phyloP scores from a whole-genome alignment of 2,113 vertebrate genomes.

The Amphilophus citrinellus region DNA sequence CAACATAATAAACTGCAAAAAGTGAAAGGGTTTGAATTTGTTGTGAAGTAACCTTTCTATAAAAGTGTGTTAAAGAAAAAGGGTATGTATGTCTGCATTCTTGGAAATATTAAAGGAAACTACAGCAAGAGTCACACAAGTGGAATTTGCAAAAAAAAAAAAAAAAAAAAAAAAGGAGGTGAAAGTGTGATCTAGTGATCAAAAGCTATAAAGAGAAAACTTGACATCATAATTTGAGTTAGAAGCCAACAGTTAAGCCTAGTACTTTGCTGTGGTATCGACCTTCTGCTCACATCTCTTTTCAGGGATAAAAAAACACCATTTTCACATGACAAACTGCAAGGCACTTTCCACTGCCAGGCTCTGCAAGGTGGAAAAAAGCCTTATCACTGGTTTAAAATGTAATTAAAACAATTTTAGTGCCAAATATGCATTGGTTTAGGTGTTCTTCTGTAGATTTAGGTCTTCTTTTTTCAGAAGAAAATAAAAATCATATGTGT shows the following conservation, averaged over 20 bases:
- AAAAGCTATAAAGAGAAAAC: conserved; percentile 57
- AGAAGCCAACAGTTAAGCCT: conserved; percentile 24
- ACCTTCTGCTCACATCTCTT: conserved; percentile 22
- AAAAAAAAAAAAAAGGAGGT: conserved; percentile 34
- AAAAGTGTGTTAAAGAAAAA: conserved; percentile 1
- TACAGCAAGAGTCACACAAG: conserved; percentile 49
- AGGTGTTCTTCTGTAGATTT: conserved; percentile 13
- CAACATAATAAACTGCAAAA: neutral
- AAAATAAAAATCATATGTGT: conserved; percentile 51
- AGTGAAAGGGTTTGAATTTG: neutral
- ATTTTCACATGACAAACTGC: conserved; percentile 28
- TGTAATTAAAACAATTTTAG: conserved; percentile 26
- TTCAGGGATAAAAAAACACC: neutral
- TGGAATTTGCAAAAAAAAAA: conserved; percentile 55
- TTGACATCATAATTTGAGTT: conserved; percentile 59
- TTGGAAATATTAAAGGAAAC: conserved; percentile 62
- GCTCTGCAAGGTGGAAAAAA: conserved; percentile 25
- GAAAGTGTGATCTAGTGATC: conserved; percentile 51
- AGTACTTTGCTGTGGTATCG: conserved; percentile 38
- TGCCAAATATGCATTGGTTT: conserved; percentile 38
- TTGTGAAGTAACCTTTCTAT: neutral
- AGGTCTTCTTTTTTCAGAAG: conserved; percentile 17
- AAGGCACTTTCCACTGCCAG: conserved; percentile 17
- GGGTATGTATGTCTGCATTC: neutral
- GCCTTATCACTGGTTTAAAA: conserved; percentile 29